Evolutionary conservation across 2,113 vertebrate species (phyloP), one percentile per base, ranked within the genome.

Genomic region (Leiothrix lutea): DNA sequence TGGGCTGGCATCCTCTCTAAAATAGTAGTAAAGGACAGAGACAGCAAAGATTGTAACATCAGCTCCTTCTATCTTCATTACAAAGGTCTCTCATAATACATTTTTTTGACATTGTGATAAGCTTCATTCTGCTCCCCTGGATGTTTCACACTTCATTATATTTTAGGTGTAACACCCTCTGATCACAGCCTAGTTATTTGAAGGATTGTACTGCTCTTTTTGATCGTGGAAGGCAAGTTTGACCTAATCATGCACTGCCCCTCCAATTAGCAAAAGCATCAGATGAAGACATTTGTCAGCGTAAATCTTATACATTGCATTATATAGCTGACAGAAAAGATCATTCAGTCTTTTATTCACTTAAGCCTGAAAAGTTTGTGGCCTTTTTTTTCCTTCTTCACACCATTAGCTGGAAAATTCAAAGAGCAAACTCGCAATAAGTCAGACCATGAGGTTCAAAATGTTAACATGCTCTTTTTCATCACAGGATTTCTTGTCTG

Each of bases 51-150:
- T 13, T 75, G 56, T 87, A 96, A 95, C 75, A 74, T 93, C 50
- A 94, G 66, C 60, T 82, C 36, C 67, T 94, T 96, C 53, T n/a
- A 80, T 90, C 89, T 93, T 95, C 85, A 92, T 95, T 95, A 83
- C 72, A 80, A 75, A 24, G 31, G 51, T 24, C 14, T 92, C 40
- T 69, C 38, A 69, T n/a, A 86, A 75, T 14, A 42, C 14, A 1
- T 35, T 62, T 88, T 86, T 80, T 74, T 78, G 5, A 66, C 74
- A 70, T 60, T 35, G 61, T 84, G 36, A 78, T 87, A 91, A 92
- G 67, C 10, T 86, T 80, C 80, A 67, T 26, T 47, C 86, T 75
- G 70, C n/a, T 89, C 47, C 57, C 12, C 20, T 4, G 3, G 25
- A n/a, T 79, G 38, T 78, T 93, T 80, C 66, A 77, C 44, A 88